Conservation (phyloP, 2,113 vertebrate genomes). For the Campylomormyrus numenius region DNA sequence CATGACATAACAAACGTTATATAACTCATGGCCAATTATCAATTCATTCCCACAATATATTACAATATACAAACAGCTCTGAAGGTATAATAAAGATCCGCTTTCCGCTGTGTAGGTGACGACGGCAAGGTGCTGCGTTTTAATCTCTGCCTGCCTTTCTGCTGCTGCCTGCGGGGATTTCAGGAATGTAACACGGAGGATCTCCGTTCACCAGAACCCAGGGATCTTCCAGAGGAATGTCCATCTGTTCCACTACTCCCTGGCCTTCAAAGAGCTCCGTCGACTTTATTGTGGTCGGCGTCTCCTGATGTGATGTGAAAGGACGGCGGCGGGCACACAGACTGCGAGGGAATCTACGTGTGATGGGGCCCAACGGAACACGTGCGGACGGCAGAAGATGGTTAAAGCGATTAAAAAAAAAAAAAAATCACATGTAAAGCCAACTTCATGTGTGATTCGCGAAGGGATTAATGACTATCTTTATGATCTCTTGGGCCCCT, state of each 20-base stretch:
- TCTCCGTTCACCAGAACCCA: constrained; percentile 21
- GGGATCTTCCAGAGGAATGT: constrained; percentile 22
- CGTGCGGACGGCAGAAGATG: neutral
- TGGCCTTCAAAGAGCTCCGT: constrained; percentile 30
- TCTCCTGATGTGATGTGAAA: constrained; percentile 28
- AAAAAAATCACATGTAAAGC: neutral
- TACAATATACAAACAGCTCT: neutral
- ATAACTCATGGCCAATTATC: neutral
- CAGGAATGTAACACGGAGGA: constrained; percentile 6
- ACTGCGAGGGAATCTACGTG: neutral
- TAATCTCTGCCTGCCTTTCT: neutral
- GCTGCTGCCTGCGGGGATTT: constrained; percentile 14
- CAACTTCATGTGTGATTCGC: neutral
- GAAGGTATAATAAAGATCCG: constrained; percentile 12
- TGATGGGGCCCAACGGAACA: neutral
- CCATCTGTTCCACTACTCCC: constrained; percentile 14
- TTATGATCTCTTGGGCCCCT: neutral
- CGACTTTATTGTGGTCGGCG: constrained; percentile 26
- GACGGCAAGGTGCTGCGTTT: constrained; percentile 1
- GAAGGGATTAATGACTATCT: neutral
- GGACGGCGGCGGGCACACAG: neutral
- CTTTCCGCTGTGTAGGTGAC: constrained; percentile 20
- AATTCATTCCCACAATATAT: neutral
- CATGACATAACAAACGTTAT: neutral
- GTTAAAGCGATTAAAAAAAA: constrained; percentile 16